Conservation (phyloP, 2,888 invertebrate species). For the Tethea ocularis region DNA sequence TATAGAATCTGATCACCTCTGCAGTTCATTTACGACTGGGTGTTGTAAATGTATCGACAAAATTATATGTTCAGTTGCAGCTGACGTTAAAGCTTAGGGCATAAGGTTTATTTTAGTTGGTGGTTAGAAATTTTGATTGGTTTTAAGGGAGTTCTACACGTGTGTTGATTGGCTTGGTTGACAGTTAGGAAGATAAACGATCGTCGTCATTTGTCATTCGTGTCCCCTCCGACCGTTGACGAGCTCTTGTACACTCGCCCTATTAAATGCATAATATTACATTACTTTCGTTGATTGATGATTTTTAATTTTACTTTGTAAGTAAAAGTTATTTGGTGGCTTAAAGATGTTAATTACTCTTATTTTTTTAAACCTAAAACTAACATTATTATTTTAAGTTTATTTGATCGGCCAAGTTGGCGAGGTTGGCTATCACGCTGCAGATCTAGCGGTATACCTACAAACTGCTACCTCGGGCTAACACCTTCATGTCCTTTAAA, state of each 20-base stretch:
- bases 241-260: constrained; percentile 68
- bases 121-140: constrained; percentile 23
- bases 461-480: too few relatives aligned
- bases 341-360: constrained; percentile 10
- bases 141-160: constrained; percentile 61
- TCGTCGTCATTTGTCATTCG: constrained; percentile 77
- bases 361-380: neutral
- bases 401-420: too few relatives aligned
- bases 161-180: constrained; percentile 77
- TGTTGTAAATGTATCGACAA: constrained; percentile 34
- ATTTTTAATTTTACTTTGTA: constrained; percentile 33
- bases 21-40: constrained; percentile 50
- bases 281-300: constrained; percentile 69
- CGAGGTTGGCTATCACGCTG: too few relatives aligned
- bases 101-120: constrained; percentile 29
- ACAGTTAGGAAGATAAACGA: constrained; percentile 82
- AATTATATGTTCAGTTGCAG: constrained; percentile 25
- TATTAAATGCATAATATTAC: constrained; percentile 77
- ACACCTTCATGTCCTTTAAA: too few relatives aligned
- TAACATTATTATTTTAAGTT: too few relatives aligned
- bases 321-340: constrained; percentile 17
- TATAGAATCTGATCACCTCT: constrained; percentile 40
- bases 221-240: constrained; percentile 52
- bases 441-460: too few relatives aligned
- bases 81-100: constrained; percentile 19